Base-by-base conservation (phyloP, 2,888 invertebrate genomes). In the Diogma glabrata region DNA sequence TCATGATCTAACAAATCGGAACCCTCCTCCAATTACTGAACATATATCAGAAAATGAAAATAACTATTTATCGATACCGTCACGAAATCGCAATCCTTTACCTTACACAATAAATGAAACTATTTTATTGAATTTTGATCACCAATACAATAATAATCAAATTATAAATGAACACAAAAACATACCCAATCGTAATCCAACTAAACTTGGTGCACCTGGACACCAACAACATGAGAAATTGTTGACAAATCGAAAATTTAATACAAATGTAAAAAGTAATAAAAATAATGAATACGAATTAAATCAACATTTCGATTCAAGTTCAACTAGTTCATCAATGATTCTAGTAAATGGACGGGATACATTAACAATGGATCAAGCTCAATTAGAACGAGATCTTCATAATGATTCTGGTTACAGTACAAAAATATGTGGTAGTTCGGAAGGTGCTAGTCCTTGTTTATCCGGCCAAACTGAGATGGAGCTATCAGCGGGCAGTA, bases 381-480 rank as follows among this genome's bases (percentile, higher is more conserved):
- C 56, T 5, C 75, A 75, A 58, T 63, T 74, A 1, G 81, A 81
- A 58, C 67, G 80, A 50, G 83, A 83, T 60, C 79, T 81, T 1
- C 87, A 84, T 63, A 87, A 87, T 57, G 89, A 90, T 67, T 88
- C 88, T 1, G 89, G 89, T 1, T 89, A 89, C 65, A 87, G 87
- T 60, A 87, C 87, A 33, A 83, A 86, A 62, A 82, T 86, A 58
- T 86, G 85, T 57, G 84, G 84, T 1, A 84, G 84, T 57, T 83
- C 84, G 7, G 82, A 84, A 61, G 84, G 85, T 1, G 82, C 85
- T 23, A 84, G 84, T n/a, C 84, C 85, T 3, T 82, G 82, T 63
- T 72, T 84, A 47, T 83, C 82, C 28, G 80, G 79, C 1, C 57
- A 59, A 47, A 58, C 57, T 3, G 59, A 59, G 22, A 19, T 9